phyloP scores from a whole-genome alignment of 1,140 invertebrate species.

The Pollicipes pollicipes region DNA sequence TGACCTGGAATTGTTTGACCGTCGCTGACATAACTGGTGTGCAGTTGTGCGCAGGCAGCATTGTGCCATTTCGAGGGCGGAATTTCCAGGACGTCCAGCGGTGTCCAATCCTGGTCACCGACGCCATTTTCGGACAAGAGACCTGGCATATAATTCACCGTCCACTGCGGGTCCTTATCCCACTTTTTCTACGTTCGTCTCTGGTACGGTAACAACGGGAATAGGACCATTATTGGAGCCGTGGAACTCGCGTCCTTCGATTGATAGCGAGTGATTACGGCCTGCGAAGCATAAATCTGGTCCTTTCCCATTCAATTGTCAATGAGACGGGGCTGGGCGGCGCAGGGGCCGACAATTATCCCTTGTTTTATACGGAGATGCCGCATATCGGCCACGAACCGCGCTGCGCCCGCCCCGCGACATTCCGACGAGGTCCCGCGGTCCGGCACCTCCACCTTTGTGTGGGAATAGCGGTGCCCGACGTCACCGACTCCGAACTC shows the following conservation, averaged over 20 bases:
- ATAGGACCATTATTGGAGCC: background rate
- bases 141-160: background rate
- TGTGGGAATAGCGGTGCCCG: too few relatives aligned
- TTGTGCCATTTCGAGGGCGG: too few relatives aligned
- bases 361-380: background rate
- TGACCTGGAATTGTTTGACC: too few relatives aligned
- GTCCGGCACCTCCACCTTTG: too few relatives aligned
- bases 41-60: too few relatives aligned
- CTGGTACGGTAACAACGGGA: background rate
- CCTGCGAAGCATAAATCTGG: background rate
- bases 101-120: too few relatives aligned
- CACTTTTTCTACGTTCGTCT: background rate
- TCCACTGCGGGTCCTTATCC: background rate
- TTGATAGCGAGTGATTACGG: conserved; percentile 1
- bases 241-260: background rate
- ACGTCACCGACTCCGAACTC: too few relatives aligned
- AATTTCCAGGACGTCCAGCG: too few relatives aligned
- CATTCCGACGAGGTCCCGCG: too few relatives aligned
- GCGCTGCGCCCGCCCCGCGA: background rate
- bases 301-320: background rate
- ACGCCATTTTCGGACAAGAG: background rate
- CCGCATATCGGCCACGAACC: background rate
- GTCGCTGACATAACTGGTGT: too few relatives aligned
- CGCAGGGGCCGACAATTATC: background rate
- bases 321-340: background rate